Evolutionary conservation across 2,888 invertebrate genomes (phyloP).

Genomic region (Drosophila nr. perissopoda): DNA sequence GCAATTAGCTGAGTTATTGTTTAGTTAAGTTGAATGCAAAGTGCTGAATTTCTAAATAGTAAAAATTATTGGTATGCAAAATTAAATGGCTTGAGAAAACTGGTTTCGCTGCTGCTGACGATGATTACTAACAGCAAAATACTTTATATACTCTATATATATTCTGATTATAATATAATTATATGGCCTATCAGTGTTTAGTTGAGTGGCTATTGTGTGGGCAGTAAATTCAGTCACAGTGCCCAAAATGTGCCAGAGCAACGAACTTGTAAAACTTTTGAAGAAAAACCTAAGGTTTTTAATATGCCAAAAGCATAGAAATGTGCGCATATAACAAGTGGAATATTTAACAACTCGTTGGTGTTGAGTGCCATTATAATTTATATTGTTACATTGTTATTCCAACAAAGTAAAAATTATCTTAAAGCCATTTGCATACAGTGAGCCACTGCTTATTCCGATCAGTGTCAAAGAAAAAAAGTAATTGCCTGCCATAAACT

Average conservation of each 20-base stretch:
- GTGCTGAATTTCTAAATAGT: conserved; percentile 33
- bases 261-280: conserved; percentile 61
- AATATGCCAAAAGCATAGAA: conserved; percentile 51
- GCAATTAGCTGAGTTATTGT: conserved; percentile 64
- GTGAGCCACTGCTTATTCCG: too few species aligned
- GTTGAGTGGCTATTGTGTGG: neutral
- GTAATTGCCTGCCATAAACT: too few species aligned
- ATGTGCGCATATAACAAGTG: conserved; percentile 53
- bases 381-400: conserved; percentile 34
- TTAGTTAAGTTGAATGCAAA: conserved; percentile 49
- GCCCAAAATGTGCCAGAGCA: conserved; percentile 48
- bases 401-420: conserved; percentile 25
- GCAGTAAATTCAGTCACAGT: conserved; percentile 4
- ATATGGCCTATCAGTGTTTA: conserved; percentile 8
- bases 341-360: conserved; percentile 53
- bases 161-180: conserved; percentile 5
- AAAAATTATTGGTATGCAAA: conserved; percentile 46
- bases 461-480: too few species aligned
- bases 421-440: conserved; percentile 34
- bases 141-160: conserved; percentile 3
- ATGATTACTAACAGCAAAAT: conserved; percentile 33
- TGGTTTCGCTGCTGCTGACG: conserved; percentile 38
- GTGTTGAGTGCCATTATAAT: conserved; percentile 32
- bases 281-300: conserved; percentile 23
- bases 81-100: conserved; percentile 32